Evolutionary conservation across 1,140 invertebrate species (phyloP).

Genomic region (Diabrotica virgifera): DNA sequence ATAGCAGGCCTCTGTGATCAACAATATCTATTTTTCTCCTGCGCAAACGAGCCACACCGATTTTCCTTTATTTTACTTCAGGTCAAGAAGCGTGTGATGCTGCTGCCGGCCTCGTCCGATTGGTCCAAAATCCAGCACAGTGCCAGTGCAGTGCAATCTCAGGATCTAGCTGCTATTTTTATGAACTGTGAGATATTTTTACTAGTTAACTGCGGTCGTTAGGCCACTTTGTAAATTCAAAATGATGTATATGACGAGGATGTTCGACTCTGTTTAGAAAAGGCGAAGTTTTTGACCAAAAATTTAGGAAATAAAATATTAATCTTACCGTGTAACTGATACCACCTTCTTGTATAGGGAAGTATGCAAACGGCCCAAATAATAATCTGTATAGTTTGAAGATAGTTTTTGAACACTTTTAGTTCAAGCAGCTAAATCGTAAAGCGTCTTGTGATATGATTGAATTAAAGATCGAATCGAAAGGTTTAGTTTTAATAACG

Average conservation of each 20-base stretch:
- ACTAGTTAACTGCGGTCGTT: constrained; percentile 42
- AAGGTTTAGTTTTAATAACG: too few species aligned
- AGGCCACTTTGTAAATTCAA: constrained; percentile 39
- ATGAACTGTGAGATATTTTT: constrained; percentile 49
- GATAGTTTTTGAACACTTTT: too few species aligned
- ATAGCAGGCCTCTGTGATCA: neutral
- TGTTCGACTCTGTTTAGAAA: constrained; percentile 32
- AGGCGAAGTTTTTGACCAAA: neutral
- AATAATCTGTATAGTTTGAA: too few species aligned
- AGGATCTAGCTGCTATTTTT: constrained; percentile 48
- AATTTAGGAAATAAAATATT: neutral
- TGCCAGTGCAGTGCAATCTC: constrained; percentile 34
- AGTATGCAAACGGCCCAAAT: too few species aligned
- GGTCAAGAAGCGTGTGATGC: too few species aligned
- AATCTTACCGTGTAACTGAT: too few species aligned
- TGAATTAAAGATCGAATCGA: too few species aligned
- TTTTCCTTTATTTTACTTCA: too few species aligned
- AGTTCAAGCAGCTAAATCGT: too few species aligned
- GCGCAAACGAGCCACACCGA: constrained; percentile 21
- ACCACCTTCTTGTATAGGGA: too few species aligned
- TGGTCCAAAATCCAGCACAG: constrained; percentile 31
- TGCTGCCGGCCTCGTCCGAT: neutral
- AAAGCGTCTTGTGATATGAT: too few species aligned
- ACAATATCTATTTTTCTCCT: constrained; percentile 20
- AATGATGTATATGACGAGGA: constrained; percentile 40